phyloP scores from a whole-genome alignment of 1,140 invertebrate species.

The Polypedilum pembai region DNA sequence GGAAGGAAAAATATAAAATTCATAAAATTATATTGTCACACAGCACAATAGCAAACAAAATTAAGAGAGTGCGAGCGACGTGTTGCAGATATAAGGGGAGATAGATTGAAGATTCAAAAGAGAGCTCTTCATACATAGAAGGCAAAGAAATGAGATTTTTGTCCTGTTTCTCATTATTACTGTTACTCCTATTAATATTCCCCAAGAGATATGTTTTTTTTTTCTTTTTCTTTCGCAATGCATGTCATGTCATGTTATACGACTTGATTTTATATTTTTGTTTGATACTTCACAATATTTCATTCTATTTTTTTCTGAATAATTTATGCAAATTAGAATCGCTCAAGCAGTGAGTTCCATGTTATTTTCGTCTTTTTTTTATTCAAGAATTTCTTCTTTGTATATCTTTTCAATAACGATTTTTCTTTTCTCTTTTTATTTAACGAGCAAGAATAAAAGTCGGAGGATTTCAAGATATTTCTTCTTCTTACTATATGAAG shows the following conservation, averaged over 20 bases:
- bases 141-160: background rate
- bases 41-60: background rate
- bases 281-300: background rate
- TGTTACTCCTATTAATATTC: background rate
- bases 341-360: conserved; percentile 4
- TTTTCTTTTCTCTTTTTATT: background rate
- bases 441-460: background rate
- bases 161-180: background rate
- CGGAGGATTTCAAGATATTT: background rate
- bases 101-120: background rate
- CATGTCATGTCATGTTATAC: background rate
- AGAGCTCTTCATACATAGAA: background rate
- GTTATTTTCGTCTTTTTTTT: background rate
- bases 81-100: background rate
- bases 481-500: background rate
- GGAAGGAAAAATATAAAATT: too few relatives aligned
- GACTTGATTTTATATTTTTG: background rate
- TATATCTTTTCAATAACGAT: background rate
- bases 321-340: background rate
- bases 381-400: conserved; percentile 2
- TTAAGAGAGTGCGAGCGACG: background rate
- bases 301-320: conserved; percentile 10
- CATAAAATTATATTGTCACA: too few relatives aligned
- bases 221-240: background rate
- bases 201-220: background rate